Base-by-base conservation (phyloP, 2,113 vertebrate genomes). In the Synodontis membranacea region DNA sequence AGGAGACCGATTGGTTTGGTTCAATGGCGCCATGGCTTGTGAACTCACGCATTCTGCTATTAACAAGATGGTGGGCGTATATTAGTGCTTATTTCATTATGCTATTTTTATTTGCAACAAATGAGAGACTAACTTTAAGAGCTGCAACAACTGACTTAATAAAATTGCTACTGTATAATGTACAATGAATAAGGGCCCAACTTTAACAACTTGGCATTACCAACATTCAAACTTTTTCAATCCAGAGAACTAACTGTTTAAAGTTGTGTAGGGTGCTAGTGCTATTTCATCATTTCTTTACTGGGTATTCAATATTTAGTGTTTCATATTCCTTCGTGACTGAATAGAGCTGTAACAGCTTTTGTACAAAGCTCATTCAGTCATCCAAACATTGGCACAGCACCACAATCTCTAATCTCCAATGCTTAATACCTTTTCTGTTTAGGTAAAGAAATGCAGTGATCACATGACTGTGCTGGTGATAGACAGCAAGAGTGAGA, bases 1-100 rank as follows among this genome's bases (percentile, higher is more conserved):
- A 0, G 96, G 96, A 54, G 96, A 96, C 89, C 94, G 93, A 72
- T 94, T 99, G 62, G 88, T 99, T 68, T 97, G 97, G 94, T 94
- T 99, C 76, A 97, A 99, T 0, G 97, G 98, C 0, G 85, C 91
- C 87, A 92, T 90, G 0, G 95, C 93, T 58, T 95, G 94, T 74
- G 93, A 87, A 34, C 93, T 96, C 79, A 95, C 95, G 0, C 66
- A 92, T 0, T 74, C 86, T 0, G 92, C 94, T 54, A 95, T 99
- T 34, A 91, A 46, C 91, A 96, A 76, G 91, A 96, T 94, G 92
- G 98, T 99, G 93, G 0, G 91, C 39, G 48, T 58, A 54, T 52
- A 72, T 12, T 15, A 56, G 23, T 52, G 34, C 46, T 60, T n/a
- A 10, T 89, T 56, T 72, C 8, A 74, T 70, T 28, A 48, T 4